phyloP scores from a whole-genome alignment of 2,113 vertebrate species.

The Elephas maximus region DNA sequence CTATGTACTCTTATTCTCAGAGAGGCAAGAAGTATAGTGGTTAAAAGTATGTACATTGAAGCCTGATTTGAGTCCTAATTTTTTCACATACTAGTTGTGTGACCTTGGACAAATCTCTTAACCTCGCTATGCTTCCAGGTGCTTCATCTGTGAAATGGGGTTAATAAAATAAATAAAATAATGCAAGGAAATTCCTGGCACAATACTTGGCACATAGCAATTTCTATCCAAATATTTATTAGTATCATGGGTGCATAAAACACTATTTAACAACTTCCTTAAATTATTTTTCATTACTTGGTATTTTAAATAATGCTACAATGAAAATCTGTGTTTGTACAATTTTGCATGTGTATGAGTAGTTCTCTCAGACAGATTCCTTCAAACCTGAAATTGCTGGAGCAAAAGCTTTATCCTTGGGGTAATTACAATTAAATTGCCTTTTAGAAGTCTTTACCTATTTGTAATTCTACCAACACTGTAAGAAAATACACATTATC shows the following conservation, averaged over 20 bases:
- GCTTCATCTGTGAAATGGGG: neutral
- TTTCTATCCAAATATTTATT: neutral
- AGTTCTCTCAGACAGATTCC: neutral
- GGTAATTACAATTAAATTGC: neutral
- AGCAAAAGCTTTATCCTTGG: neutral
- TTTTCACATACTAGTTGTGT: neutral
- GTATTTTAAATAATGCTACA: neutral
- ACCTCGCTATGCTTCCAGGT: neutral
- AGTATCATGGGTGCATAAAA: too few relatives aligned
- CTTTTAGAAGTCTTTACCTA: neutral
- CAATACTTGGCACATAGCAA: neutral
- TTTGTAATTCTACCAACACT: neutral
- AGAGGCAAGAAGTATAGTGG: neutral
- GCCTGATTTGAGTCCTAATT: neutral
- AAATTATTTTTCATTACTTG: neutral
- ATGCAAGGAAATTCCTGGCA: neutral
- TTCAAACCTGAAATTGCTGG: neutral
- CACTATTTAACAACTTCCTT: neutral
- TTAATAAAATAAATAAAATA: neutral
- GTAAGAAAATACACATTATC: neutral
- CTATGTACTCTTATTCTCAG: neutral
- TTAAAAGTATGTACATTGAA: neutral
- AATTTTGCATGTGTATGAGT: neutral
- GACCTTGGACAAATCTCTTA: neutral
- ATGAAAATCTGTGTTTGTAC: neutral